phyloP scores from a whole-genome alignment of 2,797 vertebrate species.

The Enteromius thamalakanensis region DNA sequence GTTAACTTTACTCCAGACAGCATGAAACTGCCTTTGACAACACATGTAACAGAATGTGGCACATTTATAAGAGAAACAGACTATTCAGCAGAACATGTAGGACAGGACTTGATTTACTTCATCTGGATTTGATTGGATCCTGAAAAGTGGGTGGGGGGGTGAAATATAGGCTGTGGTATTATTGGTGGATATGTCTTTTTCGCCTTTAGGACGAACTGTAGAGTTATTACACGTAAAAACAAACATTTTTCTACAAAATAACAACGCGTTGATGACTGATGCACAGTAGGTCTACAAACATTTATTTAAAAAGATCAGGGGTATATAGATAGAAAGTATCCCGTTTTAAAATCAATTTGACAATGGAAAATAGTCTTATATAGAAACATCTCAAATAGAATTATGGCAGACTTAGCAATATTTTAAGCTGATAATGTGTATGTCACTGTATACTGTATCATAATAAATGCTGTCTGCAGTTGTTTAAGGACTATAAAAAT shows the following conservation, averaged over 20 bases:
- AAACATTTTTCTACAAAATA: background rate
- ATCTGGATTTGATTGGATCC: background rate
- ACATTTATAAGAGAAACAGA: background rate
- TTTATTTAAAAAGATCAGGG: background rate
- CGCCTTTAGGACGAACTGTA: background rate
- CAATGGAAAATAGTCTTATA: background rate
- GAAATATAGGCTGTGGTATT: background rate
- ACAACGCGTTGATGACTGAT: background rate
- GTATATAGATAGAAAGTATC: background rate
- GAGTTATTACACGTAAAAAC: background rate
- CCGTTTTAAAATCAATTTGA: background rate
- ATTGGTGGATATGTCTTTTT: background rate
- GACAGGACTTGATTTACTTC: constrained; percentile 5
- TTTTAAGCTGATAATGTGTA: background rate
- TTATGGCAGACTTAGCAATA: background rate
- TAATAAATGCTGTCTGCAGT: background rate
- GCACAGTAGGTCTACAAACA: background rate
- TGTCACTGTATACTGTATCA: background rate
- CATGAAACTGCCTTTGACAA: background rate
- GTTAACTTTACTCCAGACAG: constrained; percentile 58
- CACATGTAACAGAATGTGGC: background rate
- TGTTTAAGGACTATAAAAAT: constrained; percentile 1
- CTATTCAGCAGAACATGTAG: background rate
- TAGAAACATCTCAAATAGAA: background rate
- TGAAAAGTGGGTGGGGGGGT: background rate